Evolutionary conservation across 1,140 invertebrate genomes (phyloP).

Genomic region (Drosophila mayri): DNA sequence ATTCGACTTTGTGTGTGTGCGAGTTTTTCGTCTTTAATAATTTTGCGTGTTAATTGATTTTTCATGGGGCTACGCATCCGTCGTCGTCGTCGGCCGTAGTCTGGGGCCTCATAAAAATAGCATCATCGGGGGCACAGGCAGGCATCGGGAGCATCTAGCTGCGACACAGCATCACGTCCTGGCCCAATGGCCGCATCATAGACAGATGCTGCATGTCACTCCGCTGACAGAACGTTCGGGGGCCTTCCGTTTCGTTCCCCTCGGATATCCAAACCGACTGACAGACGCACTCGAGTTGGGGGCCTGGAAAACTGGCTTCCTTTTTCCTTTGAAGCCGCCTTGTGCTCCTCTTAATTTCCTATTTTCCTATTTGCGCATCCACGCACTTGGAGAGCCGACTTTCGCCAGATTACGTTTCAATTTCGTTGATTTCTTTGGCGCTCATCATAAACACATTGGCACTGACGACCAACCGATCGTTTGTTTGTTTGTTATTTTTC

Average conservation of each 20-base stretch:
- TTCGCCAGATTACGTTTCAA: slow-evolving; percentile 81
- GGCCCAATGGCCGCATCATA: slow-evolving; percentile 72
- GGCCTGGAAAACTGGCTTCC: slow-evolving; percentile 34
- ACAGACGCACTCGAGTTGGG: slow-evolving; percentile 12
- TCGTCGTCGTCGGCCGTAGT: slow-evolving; percentile 52
- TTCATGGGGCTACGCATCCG: slow-evolving; percentile 82
- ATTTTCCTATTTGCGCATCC: slow-evolving; percentile 36
- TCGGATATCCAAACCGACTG: slow-evolving; percentile 7
- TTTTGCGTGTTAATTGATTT: slow-evolving; percentile 84
- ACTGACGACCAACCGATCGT: slow-evolving; percentile 27
- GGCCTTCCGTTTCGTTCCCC: slow-evolving; percentile 40
- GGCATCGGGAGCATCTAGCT: slow-evolving; percentile 36
- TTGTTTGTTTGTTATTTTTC: slow-evolving; percentile 38
- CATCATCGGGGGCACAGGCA: slow-evolving; percentile 48
- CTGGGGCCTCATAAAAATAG: slow-evolving; percentile 79
- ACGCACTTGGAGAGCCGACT: slow-evolving; percentile 43
- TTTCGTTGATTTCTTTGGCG: slow-evolving; percentile 51
- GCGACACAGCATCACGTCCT: slow-evolving; percentile 76
- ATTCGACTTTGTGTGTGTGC: slow-evolving; percentile 40
- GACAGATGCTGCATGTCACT: slow-evolving; percentile 82
- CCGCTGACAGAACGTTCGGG: slow-evolving; percentile 75
- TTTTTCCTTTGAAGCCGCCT: slow-evolving; percentile 68
- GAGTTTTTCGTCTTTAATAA: slow-evolving; percentile 76
- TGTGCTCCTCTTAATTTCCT: slow-evolving; percentile 31
- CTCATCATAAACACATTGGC: slow-evolving; percentile 54